A percentile compares a stretch with the other conserved stretches of the same genome.
phyloP scores from a whole-genome alignment of 2,113 vertebrate species.

The Oreochromis tanganicae region DNA sequence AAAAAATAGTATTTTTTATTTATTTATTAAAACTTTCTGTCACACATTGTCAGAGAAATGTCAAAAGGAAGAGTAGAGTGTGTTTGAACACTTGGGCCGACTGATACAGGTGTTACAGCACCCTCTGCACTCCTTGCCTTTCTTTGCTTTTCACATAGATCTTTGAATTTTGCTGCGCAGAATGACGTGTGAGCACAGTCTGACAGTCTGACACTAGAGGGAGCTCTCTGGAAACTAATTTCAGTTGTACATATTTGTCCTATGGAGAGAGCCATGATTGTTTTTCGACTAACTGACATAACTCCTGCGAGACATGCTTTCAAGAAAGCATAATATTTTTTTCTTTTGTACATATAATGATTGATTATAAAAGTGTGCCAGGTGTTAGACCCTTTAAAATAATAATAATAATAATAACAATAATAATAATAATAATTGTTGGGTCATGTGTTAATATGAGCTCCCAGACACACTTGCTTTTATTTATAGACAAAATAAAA shows the following conservation, averaged over 20 bases:
- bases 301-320: background rate
- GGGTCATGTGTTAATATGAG: background rate
- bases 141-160: background rate
- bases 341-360: background rate
- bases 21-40: background rate
- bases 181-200: background rate
- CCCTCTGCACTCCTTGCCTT: background rate
- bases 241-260: background rate
- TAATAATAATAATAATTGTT: background rate
- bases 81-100: background rate
- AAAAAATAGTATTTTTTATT: background rate
- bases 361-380: background rate
- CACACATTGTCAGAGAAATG: background rate
- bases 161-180: background rate
- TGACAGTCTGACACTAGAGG: background rate
- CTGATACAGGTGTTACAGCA: background rate
- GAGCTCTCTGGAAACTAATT: background rate
- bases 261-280: background rate
- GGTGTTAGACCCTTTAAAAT: background rate
- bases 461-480: background rate
- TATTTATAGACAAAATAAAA: background rate
- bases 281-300: background rate
- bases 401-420: background rate
- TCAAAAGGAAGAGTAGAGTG: background rate
- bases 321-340: background rate